A percentile compares a stretch with the other conserved stretches of the same genome.
Conservation (phyloP, 2,888 invertebrate species). For the Dascillus cervinus region DNA sequence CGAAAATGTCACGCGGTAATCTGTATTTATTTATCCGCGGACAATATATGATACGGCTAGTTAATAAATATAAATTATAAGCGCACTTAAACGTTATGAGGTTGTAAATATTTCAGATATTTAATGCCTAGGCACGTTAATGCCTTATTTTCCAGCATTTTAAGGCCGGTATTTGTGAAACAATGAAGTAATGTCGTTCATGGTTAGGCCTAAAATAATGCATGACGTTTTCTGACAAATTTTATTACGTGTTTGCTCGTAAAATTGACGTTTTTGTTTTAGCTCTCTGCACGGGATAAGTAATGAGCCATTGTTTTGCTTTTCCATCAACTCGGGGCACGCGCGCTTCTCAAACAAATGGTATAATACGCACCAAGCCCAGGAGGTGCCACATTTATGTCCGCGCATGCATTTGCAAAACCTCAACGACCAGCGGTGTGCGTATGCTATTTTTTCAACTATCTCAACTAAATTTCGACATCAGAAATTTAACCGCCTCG, state of each 20-base stretch:
- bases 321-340: too few relatives aligned
- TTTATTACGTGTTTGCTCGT: conserved; percentile 14
- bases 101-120: conserved; percentile 10
- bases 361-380: too few relatives aligned
- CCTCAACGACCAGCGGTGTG: too few relatives aligned
- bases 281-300: conserved; percentile 4
- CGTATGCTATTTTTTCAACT: too few relatives aligned
- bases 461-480: too few relatives aligned
- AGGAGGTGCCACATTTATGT: too few relatives aligned
- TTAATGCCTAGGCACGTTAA: conserved; percentile 13
- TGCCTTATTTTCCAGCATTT: conserved; percentile 8
- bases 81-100: conserved; percentile 14
- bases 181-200: conserved; percentile 10
- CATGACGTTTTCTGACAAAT: conserved; percentile 13
- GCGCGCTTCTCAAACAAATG: conserved; percentile 4
- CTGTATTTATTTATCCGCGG: conserved; percentile 9
- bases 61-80: conserved; percentile 22
- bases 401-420: too few relatives aligned
- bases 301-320: conserved; percentile 10
- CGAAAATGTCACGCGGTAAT: conserved; percentile 12
- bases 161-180: conserved; percentile 10
- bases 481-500: too few relatives aligned
- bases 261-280: conserved; percentile 8
- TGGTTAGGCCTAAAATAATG: conserved; percentile 13
- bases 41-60: conserved; percentile 20